Conservation (phyloP, 2,113 vertebrate species). For the Ornithorhynchus anatinus region DNA sequence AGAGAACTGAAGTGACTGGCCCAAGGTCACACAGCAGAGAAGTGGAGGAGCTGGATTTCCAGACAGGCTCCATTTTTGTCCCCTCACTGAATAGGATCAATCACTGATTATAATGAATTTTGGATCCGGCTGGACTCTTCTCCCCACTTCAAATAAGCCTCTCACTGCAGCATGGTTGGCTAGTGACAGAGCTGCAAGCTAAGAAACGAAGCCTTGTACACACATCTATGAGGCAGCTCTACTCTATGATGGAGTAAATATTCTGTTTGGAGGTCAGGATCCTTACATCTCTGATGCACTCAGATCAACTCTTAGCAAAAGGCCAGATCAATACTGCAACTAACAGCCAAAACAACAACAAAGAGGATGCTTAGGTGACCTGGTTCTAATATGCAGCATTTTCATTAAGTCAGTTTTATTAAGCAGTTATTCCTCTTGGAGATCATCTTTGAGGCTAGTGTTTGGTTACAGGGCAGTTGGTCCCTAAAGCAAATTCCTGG, state of each 20-base stretch:
- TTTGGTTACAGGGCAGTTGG: constrained; percentile 22
- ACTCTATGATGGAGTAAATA: constrained; percentile 42
- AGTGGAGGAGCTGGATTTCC: no score
- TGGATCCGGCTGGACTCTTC: no score
- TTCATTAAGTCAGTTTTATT: constrained; percentile 61
- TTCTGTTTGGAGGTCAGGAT: constrained; percentile 60
- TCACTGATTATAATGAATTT: no score
- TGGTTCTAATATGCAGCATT: constrained; percentile 45
- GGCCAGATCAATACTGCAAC: constrained; percentile 70
- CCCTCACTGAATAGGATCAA: no score
- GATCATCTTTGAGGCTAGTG: constrained; percentile 15
- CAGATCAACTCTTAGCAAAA: constrained; percentile 61
- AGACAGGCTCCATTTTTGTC: no score
- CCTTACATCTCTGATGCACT: constrained; percentile 56
- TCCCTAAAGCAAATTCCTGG: neutral
- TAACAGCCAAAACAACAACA: constrained; percentile 64
- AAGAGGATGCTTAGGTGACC: constrained; percentile 60
- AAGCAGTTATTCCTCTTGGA: constrained; percentile 61
- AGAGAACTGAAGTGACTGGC: no score
- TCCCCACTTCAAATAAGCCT: no score
- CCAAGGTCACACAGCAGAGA: no score
- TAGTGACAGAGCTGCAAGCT: no score
- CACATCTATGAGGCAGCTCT: neutral
- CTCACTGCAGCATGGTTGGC: no score
- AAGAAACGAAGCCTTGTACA: no score